phyloP scores from a whole-genome alignment of 1,140 invertebrate genomes.

The Saccostrea glomerata region DNA sequence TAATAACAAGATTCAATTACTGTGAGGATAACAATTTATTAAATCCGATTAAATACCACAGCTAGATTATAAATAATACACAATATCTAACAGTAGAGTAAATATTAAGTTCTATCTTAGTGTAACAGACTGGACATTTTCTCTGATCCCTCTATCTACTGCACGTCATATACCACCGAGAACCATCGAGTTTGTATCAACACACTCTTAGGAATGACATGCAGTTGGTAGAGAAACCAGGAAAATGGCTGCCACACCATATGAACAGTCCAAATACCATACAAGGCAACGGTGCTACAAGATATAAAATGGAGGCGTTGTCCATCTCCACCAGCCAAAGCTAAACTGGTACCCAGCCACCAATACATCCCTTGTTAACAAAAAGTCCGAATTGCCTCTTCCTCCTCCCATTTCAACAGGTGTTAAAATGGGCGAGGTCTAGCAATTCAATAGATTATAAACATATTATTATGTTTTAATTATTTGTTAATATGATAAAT shows the following conservation, averaged over 20 bases:
- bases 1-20: not conserved
- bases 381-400: not conserved
- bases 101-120: constrained; percentile 48
- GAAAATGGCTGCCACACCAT: constrained; percentile 72
- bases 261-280: constrained; percentile 56
- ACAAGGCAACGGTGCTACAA: constrained; percentile 52
- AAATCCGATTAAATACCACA: constrained; percentile 34
- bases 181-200: constrained; percentile 3
- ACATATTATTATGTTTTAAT: not conserved
- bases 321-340: constrained; percentile 45
- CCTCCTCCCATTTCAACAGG: not conserved
- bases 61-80: constrained; percentile 37
- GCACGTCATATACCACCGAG: constrained; percentile 49
- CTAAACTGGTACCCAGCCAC: constrained; percentile 26
- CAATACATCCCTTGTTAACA: constrained; percentile 13
- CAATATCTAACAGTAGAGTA: constrained; percentile 24
- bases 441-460: not conserved
- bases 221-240: constrained; percentile 59
- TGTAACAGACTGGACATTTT: constrained; percentile 73
- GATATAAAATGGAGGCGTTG: constrained; percentile 45
- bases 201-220: constrained; percentile 49
- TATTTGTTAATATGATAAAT: not conserved
- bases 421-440: not conserved
- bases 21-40: constrained; percentile 17
- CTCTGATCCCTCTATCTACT: constrained; percentile 57